A percentile compares a stretch with the other conserved stretches of the same genome.
phyloP scores from a whole-genome alignment of 2,888 invertebrate genomes.

The Escarpia spicata region DNA sequence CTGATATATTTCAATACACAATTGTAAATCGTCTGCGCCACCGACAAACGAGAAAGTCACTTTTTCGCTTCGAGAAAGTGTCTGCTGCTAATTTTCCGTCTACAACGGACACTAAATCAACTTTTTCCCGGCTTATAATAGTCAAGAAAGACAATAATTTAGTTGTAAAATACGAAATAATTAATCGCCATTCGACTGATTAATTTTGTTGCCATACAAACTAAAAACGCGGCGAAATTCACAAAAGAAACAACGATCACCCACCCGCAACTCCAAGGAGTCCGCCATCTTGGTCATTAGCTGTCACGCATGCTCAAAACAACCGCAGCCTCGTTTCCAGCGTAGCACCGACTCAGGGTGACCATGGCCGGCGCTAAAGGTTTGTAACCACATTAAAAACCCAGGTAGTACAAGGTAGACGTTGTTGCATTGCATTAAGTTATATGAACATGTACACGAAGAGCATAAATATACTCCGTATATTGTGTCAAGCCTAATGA shows the following conservation, averaged over 20 bases:
- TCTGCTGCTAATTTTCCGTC: constrained; percentile 6
- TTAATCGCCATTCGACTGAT: not conserved
- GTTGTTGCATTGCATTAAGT: not conserved
- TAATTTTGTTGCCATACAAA: not conserved
- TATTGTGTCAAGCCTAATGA: not conserved
- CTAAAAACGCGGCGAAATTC: constrained; percentile 13
- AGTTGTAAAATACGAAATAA: not conserved
- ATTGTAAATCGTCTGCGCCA: not conserved
- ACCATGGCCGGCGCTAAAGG: constrained; percentile 5
- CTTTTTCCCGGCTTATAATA: not conserved
- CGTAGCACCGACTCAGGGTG: constrained; percentile 13
- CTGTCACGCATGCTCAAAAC: not conserved
- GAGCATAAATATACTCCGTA: not conserved
- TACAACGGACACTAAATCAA: not conserved
- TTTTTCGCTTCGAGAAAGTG: constrained; percentile 13
- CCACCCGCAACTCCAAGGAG: constrained; percentile 3
- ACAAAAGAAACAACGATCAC: constrained; percentile 12
- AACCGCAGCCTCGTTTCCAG: constrained; percentile 6
- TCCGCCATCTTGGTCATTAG: constrained; percentile 16
- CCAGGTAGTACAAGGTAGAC: not conserved
- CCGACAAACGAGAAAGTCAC: constrained; percentile 12
- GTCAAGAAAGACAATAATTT: not conserved
- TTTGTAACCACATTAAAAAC: constrained; percentile 1
- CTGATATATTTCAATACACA: not conserved
- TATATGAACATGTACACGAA: not conserved